Percentiles rank a stretch among this genome's conserved stretches.
Evolutionary conservation across 1,140 invertebrate genomes (phyloP).

Genomic region (Drosophila ogumai): DNA sequence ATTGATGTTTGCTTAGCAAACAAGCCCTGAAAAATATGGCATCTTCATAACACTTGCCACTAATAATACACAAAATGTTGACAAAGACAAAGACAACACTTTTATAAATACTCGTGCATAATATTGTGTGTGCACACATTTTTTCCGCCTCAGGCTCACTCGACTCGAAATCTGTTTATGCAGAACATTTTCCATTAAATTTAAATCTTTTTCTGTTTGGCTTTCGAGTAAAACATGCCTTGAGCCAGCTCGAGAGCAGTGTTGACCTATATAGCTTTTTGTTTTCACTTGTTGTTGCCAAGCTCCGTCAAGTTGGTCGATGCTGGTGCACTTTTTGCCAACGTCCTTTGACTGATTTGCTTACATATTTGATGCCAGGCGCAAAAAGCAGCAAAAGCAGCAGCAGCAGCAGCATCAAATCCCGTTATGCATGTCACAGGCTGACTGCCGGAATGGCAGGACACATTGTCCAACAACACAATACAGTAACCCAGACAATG

Average conservation of each 20-base stretch:
- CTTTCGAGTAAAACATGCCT: constrained; percentile 22
- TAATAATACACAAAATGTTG: constrained; percentile 5
- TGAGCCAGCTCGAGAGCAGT: constrained; percentile 24
- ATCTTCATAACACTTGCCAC: constrained; percentile 8
- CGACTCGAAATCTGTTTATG: constrained; percentile 44
- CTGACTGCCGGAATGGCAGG: constrained; percentile 20
- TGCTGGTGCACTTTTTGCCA: constrained; percentile 48
- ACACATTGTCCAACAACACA: constrained; percentile 32
- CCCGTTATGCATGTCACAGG: constrained; percentile 70
- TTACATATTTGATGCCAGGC: constrained; percentile 56
- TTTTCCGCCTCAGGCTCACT: not conserved
- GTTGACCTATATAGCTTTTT: constrained; percentile 39
- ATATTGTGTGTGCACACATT: constrained; percentile 2
- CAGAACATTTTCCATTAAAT: constrained; percentile 44
- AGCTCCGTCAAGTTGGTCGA: constrained; percentile 33
- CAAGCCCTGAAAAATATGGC: not conserved
- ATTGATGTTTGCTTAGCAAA: constrained; percentile 9
- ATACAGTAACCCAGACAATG: constrained; percentile 40
- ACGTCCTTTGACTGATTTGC: constrained; percentile 63
- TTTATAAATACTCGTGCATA: constrained; percentile 8
- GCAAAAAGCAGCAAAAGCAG: constrained; percentile 43
- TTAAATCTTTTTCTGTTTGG: constrained; percentile 45
- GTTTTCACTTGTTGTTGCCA: constrained; percentile 37
- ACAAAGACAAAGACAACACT: not conserved
- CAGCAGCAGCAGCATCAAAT: constrained; percentile 41